Conservation (phyloP, 2,797 vertebrate genomes). For the Diglossa cyanea region DNA sequence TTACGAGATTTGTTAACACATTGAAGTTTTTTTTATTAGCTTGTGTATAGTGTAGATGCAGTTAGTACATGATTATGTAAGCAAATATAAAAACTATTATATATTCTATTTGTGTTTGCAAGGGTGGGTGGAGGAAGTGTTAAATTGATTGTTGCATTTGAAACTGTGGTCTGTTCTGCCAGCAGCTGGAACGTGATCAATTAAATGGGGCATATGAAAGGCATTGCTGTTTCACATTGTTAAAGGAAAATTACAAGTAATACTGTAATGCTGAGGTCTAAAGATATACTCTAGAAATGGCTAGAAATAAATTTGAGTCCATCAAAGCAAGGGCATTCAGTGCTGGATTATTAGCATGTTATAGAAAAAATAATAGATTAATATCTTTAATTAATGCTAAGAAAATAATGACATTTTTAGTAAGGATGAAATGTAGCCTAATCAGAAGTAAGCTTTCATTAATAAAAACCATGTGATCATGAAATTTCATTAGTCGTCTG, state of each 20-base stretch:
- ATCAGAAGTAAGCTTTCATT: background rate
- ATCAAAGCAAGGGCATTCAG: background rate
- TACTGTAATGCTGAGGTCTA: background rate
- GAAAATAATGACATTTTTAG: background rate
- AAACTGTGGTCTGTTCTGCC: constrained; percentile 9
- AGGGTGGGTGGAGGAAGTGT: background rate
- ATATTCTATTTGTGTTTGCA: constrained; percentile 5
- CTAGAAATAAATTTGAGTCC: background rate
- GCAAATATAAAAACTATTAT: background rate
- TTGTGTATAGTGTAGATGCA: background rate
- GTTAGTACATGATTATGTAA: background rate
- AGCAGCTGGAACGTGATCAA: constrained; percentile 21
- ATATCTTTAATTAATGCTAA: background rate
- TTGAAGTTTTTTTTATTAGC: background rate
- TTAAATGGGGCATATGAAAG: constrained; percentile 33
- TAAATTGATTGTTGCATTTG: constrained; percentile 18
- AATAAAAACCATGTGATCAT: fast-evolving
- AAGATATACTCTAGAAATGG: background rate
- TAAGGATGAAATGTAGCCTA: background rate
- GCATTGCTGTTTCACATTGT: background rate
- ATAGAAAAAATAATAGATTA: background rate
- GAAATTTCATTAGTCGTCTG: background rate
- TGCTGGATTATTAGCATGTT: background rate
- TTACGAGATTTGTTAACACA: background rate
- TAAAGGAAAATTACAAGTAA: constrained; percentile 1